These are phyloP conservation scores for Manis pentadactyla DNA, from an alignment of 2,797 vertebrate species.

Conservation along the genomic window DNA sequence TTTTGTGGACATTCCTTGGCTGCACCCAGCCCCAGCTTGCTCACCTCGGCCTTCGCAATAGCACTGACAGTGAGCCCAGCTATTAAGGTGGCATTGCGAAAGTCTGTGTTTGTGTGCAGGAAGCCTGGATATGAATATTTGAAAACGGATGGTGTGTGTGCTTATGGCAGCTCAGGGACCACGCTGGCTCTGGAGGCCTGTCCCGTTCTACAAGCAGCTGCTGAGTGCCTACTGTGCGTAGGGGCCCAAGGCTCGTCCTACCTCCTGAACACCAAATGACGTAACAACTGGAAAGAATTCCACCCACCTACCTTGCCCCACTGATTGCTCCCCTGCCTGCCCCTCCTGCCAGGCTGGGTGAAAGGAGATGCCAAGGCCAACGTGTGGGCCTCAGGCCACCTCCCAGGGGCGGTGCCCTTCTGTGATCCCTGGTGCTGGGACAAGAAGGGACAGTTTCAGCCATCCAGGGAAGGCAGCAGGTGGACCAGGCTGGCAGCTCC, in stretches of 20 bases:
- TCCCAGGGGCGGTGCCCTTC: conserved; percentile 58
- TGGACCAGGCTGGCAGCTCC: not conserved
- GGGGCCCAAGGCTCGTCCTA: not conserved
- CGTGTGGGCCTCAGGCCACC: not conserved
- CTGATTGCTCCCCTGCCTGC: not conserved
- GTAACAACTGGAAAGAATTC: not conserved
- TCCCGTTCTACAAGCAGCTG: not conserved
- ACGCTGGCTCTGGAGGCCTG: not conserved
- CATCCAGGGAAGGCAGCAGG: not conserved
- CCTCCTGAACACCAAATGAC: not conserved
- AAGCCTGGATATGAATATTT: not conserved
- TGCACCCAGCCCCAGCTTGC: not conserved
- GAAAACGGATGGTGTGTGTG: not conserved
- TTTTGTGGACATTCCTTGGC: not conserved
- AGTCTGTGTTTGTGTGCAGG: not conserved
- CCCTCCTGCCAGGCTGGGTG: conserved; percentile 38
- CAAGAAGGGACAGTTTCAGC: not conserved
- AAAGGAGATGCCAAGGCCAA: conserved; percentile 41
- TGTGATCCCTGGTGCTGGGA: not conserved
- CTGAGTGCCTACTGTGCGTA: too few relatives aligned
- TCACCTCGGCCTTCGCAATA: not conserved
- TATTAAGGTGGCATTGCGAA: fast-evolving
- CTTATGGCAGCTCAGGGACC: not conserved
- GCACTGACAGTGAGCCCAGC: not conserved
- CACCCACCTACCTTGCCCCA: not conserved